Evolutionary conservation across 2,797 vertebrate genomes (phyloP).

Genomic region (Sparidentex hasta): DNA sequence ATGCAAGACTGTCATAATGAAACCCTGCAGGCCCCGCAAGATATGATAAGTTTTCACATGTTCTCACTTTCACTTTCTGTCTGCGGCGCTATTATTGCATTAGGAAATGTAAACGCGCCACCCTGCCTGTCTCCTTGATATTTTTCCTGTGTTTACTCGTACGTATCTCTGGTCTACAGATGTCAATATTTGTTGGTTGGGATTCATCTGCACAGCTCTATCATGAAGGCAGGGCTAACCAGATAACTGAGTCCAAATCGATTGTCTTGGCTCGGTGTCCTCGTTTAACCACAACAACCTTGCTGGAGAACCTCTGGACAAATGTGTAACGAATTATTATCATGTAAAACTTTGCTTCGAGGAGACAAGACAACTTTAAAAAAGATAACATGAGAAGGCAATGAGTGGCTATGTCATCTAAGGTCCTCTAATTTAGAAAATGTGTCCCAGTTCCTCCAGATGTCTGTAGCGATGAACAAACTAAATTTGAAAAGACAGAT

Average conservation of each 20-base stretch:
- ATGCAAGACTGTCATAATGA: slow-evolving; percentile 50
- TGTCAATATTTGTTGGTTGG: slow-evolving; percentile 52
- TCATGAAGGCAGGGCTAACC: slow-evolving; percentile 18
- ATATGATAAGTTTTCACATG: slow-evolving; percentile 31
- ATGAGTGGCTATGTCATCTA: slow-evolving; percentile 26
- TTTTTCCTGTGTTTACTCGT: slow-evolving; percentile 47
- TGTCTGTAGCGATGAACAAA: slow-evolving; percentile 61
- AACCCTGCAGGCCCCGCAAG: slow-evolving; percentile 43
- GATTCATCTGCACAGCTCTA: slow-evolving; percentile 34
- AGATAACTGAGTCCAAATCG: slow-evolving; percentile 33
- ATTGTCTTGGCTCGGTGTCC: slow-evolving; percentile 26
- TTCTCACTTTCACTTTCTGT: slow-evolving; percentile 67
- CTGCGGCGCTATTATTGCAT: slow-evolving; percentile 40
- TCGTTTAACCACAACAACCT: slow-evolving; percentile 30
- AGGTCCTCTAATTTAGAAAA: slow-evolving; percentile 76
- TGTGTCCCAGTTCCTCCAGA: slow-evolving; percentile 68
- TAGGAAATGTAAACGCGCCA: slow-evolving; percentile 71
- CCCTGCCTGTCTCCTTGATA: slow-evolving; percentile 26
- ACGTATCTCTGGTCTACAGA: slow-evolving; percentile 70
- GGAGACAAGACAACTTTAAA: slow-evolving; percentile 22
- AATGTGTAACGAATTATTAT: slow-evolving; percentile 11
- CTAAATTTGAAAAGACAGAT: slow-evolving; percentile 32
- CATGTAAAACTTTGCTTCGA: slow-evolving; percentile 11
- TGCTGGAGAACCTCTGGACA: slow-evolving; percentile 13
- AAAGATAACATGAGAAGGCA: slow-evolving; percentile 27